Conservation (phyloP, 2,113 vertebrate genomes). For the rabbit (Oryctolagus cuniculus) region mOryCun1.1 NC_091440.1:74370001-74370500, state of each 20-base stretch:
- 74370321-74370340: not conserved
- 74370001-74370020: not conserved
- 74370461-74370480: not conserved
- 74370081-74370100: not conserved
- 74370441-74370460: not conserved
- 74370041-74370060: not conserved
- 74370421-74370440: not conserved
- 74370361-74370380: not conserved
- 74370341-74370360: not conserved
- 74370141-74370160: not conserved
- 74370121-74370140: not conserved
- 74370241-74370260: not conserved
- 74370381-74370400: not conserved
- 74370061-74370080: not conserved
- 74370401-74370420: not conserved
- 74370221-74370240: not conserved
- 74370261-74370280: not conserved
- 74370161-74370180: not conserved
- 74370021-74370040: not conserved
- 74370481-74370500: not conserved
- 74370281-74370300: not conserved
- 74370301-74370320: not conserved
- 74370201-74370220: not conserved
- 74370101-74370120: not conserved
- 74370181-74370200: not conserved